Evolutionary conservation across 2,888 invertebrate genomes (phyloP).

Genomic region (Aleiodes leptofemur): DNA sequence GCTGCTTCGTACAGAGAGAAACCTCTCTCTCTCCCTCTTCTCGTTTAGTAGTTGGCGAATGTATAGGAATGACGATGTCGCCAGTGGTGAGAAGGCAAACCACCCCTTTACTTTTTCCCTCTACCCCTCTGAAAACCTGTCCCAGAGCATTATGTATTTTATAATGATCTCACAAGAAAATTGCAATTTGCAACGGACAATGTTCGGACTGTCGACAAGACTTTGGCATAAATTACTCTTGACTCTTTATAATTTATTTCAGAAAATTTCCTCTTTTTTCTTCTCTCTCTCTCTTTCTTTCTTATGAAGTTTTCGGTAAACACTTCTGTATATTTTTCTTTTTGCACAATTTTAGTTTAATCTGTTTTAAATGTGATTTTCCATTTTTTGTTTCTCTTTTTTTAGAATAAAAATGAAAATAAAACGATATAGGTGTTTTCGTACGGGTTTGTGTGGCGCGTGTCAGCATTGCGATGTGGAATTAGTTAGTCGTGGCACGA

Average conservation of each 20-base stretch:
- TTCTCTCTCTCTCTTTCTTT: neutral
- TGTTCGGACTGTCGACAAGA: conserved; percentile 51
- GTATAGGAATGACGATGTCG: conserved; percentile 40
- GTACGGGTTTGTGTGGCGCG: conserved; percentile 38
- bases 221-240: conserved; percentile 15
- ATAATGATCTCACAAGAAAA: conserved; percentile 74
- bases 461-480: conserved; percentile 49
- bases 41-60: conserved; percentile 26
- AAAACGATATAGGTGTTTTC: conserved; percentile 36
- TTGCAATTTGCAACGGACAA: conserved; percentile 71
- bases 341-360: neutral
- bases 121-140: conserved; percentile 43
- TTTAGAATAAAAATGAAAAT: conserved; percentile 16
- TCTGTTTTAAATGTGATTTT: conserved; percentile 12
- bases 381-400: neutral
- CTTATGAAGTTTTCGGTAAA: conserved; percentile 5
- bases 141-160: conserved; percentile 72
- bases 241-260: conserved; percentile 1
- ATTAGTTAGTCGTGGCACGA: conserved; percentile 55
- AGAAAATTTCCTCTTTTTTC: neutral
- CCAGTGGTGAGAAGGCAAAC: conserved; percentile 43
- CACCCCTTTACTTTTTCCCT: conserved; percentile 39
- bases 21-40: conserved; percentile 4
- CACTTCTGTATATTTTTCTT: neutral
- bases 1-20: conserved; percentile 59